A percentile compares a stretch with the other conserved stretches of the same genome.
phyloP scores from a whole-genome alignment of 2,888 invertebrate species.

The Phortica okadai region DNA sequence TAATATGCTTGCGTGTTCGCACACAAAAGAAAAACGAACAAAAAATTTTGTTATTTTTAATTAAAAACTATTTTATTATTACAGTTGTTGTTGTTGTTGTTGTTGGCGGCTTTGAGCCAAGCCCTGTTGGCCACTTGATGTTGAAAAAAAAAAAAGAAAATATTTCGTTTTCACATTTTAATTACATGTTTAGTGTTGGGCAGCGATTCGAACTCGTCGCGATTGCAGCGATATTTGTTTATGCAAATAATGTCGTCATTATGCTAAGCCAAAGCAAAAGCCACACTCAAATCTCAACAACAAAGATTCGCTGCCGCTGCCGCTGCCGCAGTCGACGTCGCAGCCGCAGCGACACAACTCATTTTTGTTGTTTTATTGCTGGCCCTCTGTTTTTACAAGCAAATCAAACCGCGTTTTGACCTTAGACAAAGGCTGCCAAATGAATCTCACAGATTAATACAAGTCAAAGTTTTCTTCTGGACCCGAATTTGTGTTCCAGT shows the following conservation, averaged over 20 bases:
- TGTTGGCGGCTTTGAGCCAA: not conserved
- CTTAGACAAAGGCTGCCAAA: not conserved
- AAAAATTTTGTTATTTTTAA: too few species aligned
- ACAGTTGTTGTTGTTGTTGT: not conserved
- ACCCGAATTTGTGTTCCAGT: not conserved
- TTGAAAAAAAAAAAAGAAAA: not conserved
- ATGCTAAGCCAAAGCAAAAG: conserved; percentile 3
- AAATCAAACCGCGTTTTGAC: not conserved
- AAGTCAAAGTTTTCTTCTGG: not conserved
- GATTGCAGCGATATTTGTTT: conserved; percentile 3
- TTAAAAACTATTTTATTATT: too few species aligned
- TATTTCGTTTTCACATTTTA: not conserved
- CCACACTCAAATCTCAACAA: not conserved
- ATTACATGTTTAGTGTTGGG: not conserved
- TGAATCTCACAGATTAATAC: not conserved
- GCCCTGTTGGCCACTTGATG: not conserved
- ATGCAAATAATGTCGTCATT: conserved; percentile 25
- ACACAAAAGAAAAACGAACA: too few species aligned
- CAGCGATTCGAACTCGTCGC: not conserved
- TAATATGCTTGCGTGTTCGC: too few species aligned
- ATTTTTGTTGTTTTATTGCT: too few species aligned
- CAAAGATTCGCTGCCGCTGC: too few species aligned
- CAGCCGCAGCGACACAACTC: too few species aligned
- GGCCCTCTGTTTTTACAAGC: too few species aligned
- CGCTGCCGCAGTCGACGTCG: too few species aligned